Conservation (phyloP, 1,140 invertebrate species). For the Ceratosolen solmsi region DNA sequence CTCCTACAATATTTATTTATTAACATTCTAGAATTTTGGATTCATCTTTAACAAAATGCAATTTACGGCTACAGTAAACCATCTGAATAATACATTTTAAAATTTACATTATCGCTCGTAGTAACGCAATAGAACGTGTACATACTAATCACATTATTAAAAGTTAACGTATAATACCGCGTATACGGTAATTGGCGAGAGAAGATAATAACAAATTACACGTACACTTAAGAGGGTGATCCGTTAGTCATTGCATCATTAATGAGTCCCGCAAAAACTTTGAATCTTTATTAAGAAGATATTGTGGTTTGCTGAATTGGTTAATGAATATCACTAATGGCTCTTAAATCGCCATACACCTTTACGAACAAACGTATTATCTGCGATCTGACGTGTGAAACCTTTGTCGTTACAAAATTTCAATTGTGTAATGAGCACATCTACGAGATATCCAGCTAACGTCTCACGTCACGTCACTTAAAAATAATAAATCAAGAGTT, state of each 20-base stretch:
- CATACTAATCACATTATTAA: neutral
- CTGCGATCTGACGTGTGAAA: neutral
- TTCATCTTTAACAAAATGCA: neutral
- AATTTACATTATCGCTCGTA: neutral
- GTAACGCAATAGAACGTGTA: neutral
- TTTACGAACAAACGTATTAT: slow-evolving; percentile 2
- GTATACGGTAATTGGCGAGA: neutral
- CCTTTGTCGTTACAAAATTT: slow-evolving; percentile 15
- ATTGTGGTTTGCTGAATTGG: neutral
- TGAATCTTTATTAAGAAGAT: neutral
- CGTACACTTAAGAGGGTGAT: neutral
- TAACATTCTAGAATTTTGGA: too few relatives aligned
- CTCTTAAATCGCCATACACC: neutral
- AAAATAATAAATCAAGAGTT: neutral
- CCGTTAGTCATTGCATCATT: neutral
- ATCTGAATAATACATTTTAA: neutral
- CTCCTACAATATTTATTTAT: too few relatives aligned
- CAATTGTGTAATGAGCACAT: neutral
- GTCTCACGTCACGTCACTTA: neutral
- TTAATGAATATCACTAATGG: neutral
- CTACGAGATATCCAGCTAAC: neutral
- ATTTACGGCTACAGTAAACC: neutral
- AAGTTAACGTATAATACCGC: neutral
- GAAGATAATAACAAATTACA: neutral
- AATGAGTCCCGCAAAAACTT: neutral